Evolutionary conservation across 2,113 vertebrate genomes (phyloP).

Genomic region (Leptobrachium ailaonicum): DNA sequence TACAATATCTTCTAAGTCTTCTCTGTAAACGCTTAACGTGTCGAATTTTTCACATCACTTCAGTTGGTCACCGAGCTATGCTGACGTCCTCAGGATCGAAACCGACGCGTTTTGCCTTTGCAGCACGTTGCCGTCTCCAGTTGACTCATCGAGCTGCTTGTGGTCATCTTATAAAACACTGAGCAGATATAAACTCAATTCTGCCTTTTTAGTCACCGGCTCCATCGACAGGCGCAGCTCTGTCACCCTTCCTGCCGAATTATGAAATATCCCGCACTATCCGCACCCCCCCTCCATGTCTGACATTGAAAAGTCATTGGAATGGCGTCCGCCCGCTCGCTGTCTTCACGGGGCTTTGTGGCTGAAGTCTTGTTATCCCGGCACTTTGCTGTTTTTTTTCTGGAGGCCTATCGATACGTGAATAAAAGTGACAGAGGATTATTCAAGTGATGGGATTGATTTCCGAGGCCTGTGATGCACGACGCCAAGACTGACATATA

Average conservation of each 20-base stretch:
- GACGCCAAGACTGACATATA: conserved; percentile 16
- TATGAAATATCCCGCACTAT: conserved; percentile 30
- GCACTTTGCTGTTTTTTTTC: conserved; percentile 10
- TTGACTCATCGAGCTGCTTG: conserved; percentile 29
- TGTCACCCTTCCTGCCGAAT: conserved; percentile 29
- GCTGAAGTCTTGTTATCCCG: conserved; percentile 35
- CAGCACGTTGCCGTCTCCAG: conserved; percentile 2
- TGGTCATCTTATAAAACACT: conserved; percentile 37
- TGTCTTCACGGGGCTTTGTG: conserved; percentile 14
- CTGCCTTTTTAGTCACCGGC: conserved; percentile 24
- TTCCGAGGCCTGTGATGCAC: conserved; percentile 14
- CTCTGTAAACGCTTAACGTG: too few species aligned
- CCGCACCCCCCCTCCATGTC: not conserved
- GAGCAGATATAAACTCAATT: conserved; percentile 28
- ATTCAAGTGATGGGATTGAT: conserved; percentile 22
- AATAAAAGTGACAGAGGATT: conserved; percentile 29
- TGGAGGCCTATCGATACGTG: conserved; percentile 31
- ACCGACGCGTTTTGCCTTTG: conserved; percentile 1
- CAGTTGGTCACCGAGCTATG: too few species aligned
- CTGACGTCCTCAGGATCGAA: not conserved
- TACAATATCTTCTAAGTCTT: too few species aligned
- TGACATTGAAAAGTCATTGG: conserved; percentile 43
- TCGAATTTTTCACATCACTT: too few species aligned
- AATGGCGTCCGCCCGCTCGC: conserved; percentile 9
- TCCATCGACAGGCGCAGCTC: conserved; percentile 15